Evolutionary conservation across 2,113 vertebrate genomes (phyloP).

Genomic region (Hyla sarda): DNA sequence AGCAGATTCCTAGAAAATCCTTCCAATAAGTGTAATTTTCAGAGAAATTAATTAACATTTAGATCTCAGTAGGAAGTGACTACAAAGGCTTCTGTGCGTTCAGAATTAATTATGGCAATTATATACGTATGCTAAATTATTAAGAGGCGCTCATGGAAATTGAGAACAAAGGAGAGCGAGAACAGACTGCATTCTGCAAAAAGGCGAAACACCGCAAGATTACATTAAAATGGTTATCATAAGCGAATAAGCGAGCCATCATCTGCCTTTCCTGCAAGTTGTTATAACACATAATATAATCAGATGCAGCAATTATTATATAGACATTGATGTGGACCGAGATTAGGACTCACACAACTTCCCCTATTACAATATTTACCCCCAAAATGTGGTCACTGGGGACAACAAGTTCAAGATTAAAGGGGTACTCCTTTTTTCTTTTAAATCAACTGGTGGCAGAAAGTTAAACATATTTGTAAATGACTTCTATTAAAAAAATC

Average conservation of each 20-base stretch:
- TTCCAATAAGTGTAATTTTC: conserved; percentile 2
- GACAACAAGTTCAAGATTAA: no score
- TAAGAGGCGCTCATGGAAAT: background rate
- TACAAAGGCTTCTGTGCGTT: conserved; percentile 63
- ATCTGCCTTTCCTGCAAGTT: background rate
- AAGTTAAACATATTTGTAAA: no score
- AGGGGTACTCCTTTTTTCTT: no score
- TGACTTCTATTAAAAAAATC: no score
- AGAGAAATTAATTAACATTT: conserved; percentile 29
- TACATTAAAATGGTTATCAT: background rate
- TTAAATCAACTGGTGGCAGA: no score
- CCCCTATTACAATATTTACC: no score
- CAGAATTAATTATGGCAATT: background rate
- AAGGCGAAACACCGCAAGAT: background rate
- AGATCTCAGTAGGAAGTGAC: background rate
- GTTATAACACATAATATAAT: background rate
- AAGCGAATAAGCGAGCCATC: background rate
- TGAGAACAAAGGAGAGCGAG: background rate
- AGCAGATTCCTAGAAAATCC: background rate
- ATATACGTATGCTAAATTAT: background rate
- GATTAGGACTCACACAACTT: no score
- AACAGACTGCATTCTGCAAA: background rate
- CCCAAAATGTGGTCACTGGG: no score
- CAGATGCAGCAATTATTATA: no score
- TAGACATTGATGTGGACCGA: no score